phyloP scores from a whole-genome alignment of 2,888 invertebrate species.

The Morinoia aosen region DNA sequence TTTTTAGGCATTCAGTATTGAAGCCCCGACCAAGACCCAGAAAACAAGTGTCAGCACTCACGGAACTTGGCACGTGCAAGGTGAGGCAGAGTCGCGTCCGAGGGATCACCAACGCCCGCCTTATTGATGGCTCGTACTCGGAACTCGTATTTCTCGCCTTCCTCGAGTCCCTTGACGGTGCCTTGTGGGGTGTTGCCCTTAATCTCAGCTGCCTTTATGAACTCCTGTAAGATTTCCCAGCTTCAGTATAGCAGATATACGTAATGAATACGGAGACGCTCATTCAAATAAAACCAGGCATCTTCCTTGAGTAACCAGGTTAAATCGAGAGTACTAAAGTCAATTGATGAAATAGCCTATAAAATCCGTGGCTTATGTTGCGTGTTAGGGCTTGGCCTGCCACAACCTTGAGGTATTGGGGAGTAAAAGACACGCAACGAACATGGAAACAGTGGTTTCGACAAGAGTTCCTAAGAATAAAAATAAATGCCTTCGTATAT shows the following conservation, averaged over 20 bases:
- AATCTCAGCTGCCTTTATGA: constrained; percentile 88
- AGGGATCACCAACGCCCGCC: constrained; percentile 92
- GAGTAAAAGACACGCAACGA: too few species aligned
- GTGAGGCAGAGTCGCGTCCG: constrained; percentile 92
- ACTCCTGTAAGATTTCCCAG: constrained; percentile 73
- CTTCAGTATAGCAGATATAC: constrained; percentile 64
- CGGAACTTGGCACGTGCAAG: constrained; percentile 89
- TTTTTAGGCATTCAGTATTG: neutral
- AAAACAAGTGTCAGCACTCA: constrained; percentile 75
- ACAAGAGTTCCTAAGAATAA: too few species aligned
- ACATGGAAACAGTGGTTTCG: too few species aligned
- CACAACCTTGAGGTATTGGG: neutral
- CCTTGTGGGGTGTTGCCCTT: constrained; percentile 88
- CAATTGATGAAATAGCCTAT: neutral
- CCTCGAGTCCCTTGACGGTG: constrained; percentile 89
- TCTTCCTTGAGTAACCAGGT: neutral
- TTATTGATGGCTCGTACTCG: constrained; percentile 94
- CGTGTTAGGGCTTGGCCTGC: neutral
- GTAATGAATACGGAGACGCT: neutral
- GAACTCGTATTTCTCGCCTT: constrained; percentile 97
- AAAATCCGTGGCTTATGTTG: neutral
- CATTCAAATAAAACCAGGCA: neutral
- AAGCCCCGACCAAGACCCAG: neutral
- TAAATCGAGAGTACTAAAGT: neutral
- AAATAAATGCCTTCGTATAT: neutral